Base-by-base conservation (phyloP, 2,888 invertebrate genomes). In the Toxonevra muliebris region DNA sequence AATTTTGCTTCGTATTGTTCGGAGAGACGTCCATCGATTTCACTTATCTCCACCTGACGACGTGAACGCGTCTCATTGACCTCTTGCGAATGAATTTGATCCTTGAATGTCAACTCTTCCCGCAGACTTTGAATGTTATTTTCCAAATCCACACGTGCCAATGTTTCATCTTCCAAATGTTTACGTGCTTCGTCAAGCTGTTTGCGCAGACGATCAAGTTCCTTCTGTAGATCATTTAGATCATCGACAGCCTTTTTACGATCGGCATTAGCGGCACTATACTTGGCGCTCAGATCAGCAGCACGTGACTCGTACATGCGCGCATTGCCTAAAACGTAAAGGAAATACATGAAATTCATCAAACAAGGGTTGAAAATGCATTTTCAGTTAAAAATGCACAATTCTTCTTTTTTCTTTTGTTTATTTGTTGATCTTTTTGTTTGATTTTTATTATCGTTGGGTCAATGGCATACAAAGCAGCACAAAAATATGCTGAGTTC, bases 1-100 rank as follows among this genome's bases (percentile, higher is more conserved):
- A 98, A 86, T 81, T 94, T 95, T 4, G 92, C 93, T 83, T 98
- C 97, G 79, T 98, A 98, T 77, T 97, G 95, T 79, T 95, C 93
- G 15, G 94, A 91, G 15, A 97, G 88, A 45, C 95, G 92, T 0
- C 95, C 95, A 84, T 98, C 97, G 75, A 96, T 93, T 85, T 98
- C 97, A 60, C 95, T 95, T 79, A 98, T 94, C 82, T 97, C 96
- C 13, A 95, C 93, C 82, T 96, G 95, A 48, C 95, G 91, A 69
- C 93, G 89, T 11, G 91, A 90, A 73, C 94, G 91, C 0, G 95
- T 93, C 85, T 98, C 97, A 58, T 92, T 92, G 76, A 98, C 85
- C 85, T 97, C 95, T 86, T 97, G 92, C 77, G 93, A 91, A 86
- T 90, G 92, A 69, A 94, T 89, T 86, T 92, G 89, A 85, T 94